These are phyloP conservation scores for Vanacampus margaritifer DNA, from an alignment of 2,113 vertebrate species.

Conservation along the genomic window DNA sequence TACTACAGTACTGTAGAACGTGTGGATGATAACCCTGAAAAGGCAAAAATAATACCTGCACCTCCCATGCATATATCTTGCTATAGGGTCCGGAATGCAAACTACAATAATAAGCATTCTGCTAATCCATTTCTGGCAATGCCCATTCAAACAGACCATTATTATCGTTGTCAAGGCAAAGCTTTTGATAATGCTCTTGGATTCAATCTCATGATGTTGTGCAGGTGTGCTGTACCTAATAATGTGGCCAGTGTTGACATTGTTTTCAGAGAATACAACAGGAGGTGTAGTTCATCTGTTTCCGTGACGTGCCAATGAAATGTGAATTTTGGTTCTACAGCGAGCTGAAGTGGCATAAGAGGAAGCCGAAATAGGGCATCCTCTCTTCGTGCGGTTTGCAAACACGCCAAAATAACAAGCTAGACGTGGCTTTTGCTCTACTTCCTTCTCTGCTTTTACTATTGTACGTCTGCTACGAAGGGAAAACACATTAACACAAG, in stretches of 20 bases:
- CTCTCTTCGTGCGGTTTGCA: conserved; percentile 48
- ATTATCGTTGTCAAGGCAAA: too few relatives aligned
- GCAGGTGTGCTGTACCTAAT: neutral
- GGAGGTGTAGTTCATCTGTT: neutral
- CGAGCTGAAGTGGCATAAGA: conserved; percentile 9
- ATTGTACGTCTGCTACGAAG: conserved; percentile 2
- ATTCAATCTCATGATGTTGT: neutral
- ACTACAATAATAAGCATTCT: too few relatives aligned
- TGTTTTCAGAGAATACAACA: too few relatives aligned
- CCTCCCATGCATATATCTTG: too few relatives aligned
- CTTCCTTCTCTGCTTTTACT: conserved; percentile 35
- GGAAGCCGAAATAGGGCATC: conserved; percentile 58
- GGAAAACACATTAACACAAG: neutral
- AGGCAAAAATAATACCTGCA: too few relatives aligned
- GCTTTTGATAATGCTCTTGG: neutral
- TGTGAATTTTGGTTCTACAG: neutral
- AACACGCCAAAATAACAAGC: conserved; percentile 50
- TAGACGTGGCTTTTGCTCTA: conserved; percentile 19
- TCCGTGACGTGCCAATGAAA: neutral
- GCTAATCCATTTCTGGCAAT: too few relatives aligned
- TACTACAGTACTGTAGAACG: too few relatives aligned
- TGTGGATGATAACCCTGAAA: too few relatives aligned
- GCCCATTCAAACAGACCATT: too few relatives aligned
- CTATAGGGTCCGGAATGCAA: too few relatives aligned
- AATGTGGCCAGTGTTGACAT: neutral